Evolutionary conservation across 2,888 invertebrate species (phyloP), one percentile per base, ranked within the genome.

Genomic region (Cerastoderma edule): DNA sequence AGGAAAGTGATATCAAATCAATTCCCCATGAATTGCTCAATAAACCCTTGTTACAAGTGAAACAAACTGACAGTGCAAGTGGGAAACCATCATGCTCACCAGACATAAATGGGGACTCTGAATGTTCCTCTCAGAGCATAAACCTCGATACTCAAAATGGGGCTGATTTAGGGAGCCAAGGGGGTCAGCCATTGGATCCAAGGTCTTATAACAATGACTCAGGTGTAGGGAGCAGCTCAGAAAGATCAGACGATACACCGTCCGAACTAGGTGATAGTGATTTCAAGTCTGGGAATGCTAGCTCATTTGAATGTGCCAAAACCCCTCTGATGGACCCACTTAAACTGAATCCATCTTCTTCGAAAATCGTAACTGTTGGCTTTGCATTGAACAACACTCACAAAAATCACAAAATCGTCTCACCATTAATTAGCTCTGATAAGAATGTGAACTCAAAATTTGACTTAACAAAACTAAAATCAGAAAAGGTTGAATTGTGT

Each of bases 171-270:
- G 80, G 83, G 54, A 75, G 83, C 72, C 79, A 84, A 48, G 53
- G 84, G 13, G 86, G 80, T 48, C 81, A 82, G 46, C 80, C 83
- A 39, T 54, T 84, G 50, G 89, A 90, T 63, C 81, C 79, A 16
- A 87, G 88, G 66, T 81, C 79, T 19, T 87, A 89, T 76, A 89
- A 88, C 80, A 88, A 89, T 83, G 90, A 90, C 68, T 90, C 90
- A 28, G 90, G 90, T 67, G 83, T 90, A 6, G 89, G 90, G 24
- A 89, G 89, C 75, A 87, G 88, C 27, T 90, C 90, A 27, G 90
- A 90, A 68, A 80, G 89, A 57, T 89, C 90, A 2, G 89, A 89
- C 72, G 90, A 89, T 74, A 87, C 88, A 35, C 89, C 90, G 65
- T 88, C 89, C 65, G 89, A 90, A 79, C 85, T 86, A 24, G 88